Base-by-base conservation (phyloP, 2,888 invertebrate species). In the Smittia aterrima region DNA sequence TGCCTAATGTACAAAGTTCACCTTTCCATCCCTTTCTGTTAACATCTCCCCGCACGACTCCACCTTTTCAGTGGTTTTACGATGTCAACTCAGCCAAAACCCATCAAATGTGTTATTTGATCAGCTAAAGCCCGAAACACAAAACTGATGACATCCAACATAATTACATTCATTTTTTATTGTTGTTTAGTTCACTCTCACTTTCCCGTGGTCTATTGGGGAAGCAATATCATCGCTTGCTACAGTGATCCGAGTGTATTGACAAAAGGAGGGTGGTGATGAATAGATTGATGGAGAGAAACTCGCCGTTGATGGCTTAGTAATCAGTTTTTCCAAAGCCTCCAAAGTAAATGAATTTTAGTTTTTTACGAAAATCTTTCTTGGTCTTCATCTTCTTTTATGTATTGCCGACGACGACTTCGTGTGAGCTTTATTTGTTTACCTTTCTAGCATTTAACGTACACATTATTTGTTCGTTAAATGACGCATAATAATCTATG, bases 151-250 rank as follows among this genome's bases (percentile, higher is more conserved):
- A 70, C 68, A 68, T 20, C 68, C 20, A 41, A 68, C 47, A 47
- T 68, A 70, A 70, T 70, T 70, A 70, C 70, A 70, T 70, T 53
- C 70, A 70, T 70, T 70, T 70, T 70, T 70, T 70, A 70, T 70
- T 68, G 68, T 25, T 47, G 47, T 47, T 47, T 47, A 47, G 47
- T 47, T 16, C 47, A n/a, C 11, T 32, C 32, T 32, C 9, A 9
- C 32, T 32, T 32, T 9, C 3, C 4, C 32, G 32, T 32, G 32
- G 9, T 32, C 4, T 32, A 32, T 9, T 32, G 32, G 3, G n/a
- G 32, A 32, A 58, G 16, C 58, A 58, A 18, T 7, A 58, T 22
- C 18, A 58, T 58, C 58, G 18, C 11, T 11, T 6, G 32, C 32
- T 32, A 32, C 32, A 6, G 32, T 32, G 32, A 32, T 32, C 32